phyloP scores from a whole-genome alignment of 2,888 invertebrate species.

The Drosophila infuscata region DNA sequence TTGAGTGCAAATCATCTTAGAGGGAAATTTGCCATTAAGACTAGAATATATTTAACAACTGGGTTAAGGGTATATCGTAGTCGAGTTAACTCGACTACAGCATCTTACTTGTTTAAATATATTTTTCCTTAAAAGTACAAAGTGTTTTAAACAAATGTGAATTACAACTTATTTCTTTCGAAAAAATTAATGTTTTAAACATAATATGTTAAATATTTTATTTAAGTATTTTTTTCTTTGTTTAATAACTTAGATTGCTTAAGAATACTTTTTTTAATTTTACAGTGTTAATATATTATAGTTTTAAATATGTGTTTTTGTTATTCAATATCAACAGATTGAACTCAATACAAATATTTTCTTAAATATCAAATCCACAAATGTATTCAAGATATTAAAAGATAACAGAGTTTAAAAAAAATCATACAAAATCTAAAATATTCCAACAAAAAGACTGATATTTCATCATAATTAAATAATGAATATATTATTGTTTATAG shows the following conservation, averaged over 20 bases:
- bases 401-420: not conserved
- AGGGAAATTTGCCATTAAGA: no score
- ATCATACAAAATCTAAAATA: not conserved
- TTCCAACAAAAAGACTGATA: not conserved
- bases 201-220: not conserved
- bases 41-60: no score
- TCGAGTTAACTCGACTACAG: no score
- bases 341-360: not conserved
- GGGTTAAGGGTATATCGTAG: no score
- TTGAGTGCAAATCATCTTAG: no score
- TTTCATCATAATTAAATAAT: not conserved
- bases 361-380: not conserved
- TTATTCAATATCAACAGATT: not conserved
- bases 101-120: not conserved
- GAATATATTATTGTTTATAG: not conserved
- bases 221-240: not conserved
- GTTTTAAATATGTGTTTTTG: not conserved
- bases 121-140: not conserved
- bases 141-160: not conserved
- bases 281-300: not conserved
- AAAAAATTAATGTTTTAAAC: not conserved
- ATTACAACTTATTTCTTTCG: not conserved
- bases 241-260: not conserved
- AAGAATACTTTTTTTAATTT: not conserved
- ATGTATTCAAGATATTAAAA: not conserved